Percentiles rank a stretch among this genome's conserved stretches.
Conservation (phyloP, 2,888 invertebrate species). For the Panopea generosa region DNA sequence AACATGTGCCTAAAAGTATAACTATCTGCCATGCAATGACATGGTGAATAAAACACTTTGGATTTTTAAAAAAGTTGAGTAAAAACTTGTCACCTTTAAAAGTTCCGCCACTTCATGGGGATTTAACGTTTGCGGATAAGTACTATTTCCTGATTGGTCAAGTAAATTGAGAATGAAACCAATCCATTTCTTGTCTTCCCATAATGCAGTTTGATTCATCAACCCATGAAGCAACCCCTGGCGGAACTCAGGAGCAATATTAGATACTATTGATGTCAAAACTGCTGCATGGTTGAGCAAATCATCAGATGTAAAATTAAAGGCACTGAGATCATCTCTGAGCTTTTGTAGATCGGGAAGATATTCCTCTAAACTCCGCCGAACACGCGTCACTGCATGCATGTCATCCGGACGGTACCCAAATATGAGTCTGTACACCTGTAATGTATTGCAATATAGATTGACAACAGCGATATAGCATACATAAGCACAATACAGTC, state of each 20-base stretch:
- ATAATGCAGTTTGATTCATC: conserved; percentile 55
- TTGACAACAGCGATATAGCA: too few relatives aligned
- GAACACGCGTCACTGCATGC: conserved; percentile 7
- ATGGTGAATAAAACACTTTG: too few relatives aligned
- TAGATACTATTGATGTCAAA: conserved; percentile 29
- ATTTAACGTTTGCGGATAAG: conserved; percentile 31
- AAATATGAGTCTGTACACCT: conserved; percentile 77
- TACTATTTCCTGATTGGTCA: conserved; percentile 34
- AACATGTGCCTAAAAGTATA: too few relatives aligned
- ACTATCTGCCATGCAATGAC: too few relatives aligned
- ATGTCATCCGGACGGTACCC: conserved; percentile 60
- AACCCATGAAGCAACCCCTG: conserved; percentile 57
- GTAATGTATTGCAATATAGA: too few relatives aligned
- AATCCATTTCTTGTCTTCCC: conserved; percentile 50
- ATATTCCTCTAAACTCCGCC: conserved; percentile 34
- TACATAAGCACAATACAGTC: too few relatives aligned
- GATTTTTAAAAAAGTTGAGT: too few relatives aligned
- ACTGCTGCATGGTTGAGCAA: conserved; percentile 18
- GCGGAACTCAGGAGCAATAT: conserved; percentile 40
- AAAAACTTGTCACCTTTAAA: conserved; percentile 65
- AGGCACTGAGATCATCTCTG: conserved; percentile 16
- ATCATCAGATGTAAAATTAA: conserved; percentile 3
- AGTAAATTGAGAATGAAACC: conserved; percentile 49
- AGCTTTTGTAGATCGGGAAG: conserved; percentile 20
- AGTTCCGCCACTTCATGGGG: conserved; percentile 68